Evolutionary conservation across 1,140 invertebrate genomes (phyloP).

Genomic region (Drosophila burlai): DNA sequence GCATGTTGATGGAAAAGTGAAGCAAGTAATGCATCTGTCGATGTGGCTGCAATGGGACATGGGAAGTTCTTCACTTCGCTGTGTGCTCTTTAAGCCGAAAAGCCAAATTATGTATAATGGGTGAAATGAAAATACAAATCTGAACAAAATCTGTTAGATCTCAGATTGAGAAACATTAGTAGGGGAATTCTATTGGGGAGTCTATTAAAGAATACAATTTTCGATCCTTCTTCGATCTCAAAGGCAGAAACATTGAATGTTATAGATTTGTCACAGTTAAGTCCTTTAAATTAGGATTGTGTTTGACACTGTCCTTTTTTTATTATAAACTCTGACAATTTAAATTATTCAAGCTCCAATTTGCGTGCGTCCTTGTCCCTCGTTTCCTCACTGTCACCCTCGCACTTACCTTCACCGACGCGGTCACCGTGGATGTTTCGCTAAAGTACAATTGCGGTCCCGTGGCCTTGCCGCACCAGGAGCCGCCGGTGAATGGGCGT

Average conservation of each 20-base stretch:
- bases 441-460: constrained; percentile 93
- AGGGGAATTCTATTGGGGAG: not conserved
- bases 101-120: not conserved
- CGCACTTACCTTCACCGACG: constrained; percentile 88
- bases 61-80: not conserved
- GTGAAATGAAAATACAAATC: not conserved
- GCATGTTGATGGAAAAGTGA: constrained; percentile 4
- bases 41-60: not conserved
- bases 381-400: constrained; percentile 8
- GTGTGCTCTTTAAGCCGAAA: not conserved
- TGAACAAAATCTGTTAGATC: not conserved
- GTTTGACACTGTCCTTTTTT: not conserved
- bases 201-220: no score
- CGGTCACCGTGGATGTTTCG: constrained; percentile 93
- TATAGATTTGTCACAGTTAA: no score
- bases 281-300: not conserved
- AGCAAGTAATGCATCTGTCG: not conserved
- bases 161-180: no score
- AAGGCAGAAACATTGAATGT: not conserved
- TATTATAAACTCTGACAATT: not conserved
- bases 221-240: not conserved
- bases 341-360: not conserved
- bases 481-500: constrained; percentile 92
- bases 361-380: constrained; percentile 1
- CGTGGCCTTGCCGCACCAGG: constrained; percentile 92